Base-by-base conservation (phyloP, 2,888 invertebrate species). In the Biston betularia region DNA sequence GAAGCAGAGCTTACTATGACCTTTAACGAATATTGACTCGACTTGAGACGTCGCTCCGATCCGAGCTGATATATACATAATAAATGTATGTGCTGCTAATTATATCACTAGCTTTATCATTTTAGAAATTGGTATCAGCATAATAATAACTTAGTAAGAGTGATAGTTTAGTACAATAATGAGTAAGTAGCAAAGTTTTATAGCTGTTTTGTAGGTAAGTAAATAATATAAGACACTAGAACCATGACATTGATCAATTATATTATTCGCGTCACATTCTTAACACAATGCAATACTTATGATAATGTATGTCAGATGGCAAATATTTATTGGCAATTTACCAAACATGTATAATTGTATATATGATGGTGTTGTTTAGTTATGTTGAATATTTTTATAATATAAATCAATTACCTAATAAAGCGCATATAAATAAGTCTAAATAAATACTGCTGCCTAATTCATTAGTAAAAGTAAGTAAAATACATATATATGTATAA, bases 141-240 rank as follows among this genome's bases (percentile, higher is more conserved):
- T 54, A 54, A 40, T 44, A n/a, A 33, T 54, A 52, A 50, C 12
- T 33, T 52, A 38, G 14, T 35, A 8, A 4, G 52, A 53, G 61
- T 61, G 61, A 62, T 62, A 33, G 24, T 61, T 49, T 56, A 63
- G 55, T 63, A 63, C 49, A 63, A 63, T 63, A 48, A 56, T 56
- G 44, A 48, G 3, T 46, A 38, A n/a, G 0, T 46, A 38, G 24
- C 38, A 45, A 33, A 24, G 34, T 50, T 50, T 44, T 56, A 38
- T 15, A 56, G 35, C 7, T 54, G 38, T 42, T 54, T 44, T 54
- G 40, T 53, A 53, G 40, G 1, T n/a, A 54, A 10, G 9, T 33
- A 54, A 54, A 42, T 42, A 54, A 54, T 42, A 33, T 9, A n/a
- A n/a, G 12, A 54, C 42, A 42, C 11, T 14, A 24, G 45, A 38